These are phyloP conservation scores for Lepeophtheirus nordmannii DNA, from an alignment of 2,888 invertebrate genomes.

Conservation along the genomic window DNA sequence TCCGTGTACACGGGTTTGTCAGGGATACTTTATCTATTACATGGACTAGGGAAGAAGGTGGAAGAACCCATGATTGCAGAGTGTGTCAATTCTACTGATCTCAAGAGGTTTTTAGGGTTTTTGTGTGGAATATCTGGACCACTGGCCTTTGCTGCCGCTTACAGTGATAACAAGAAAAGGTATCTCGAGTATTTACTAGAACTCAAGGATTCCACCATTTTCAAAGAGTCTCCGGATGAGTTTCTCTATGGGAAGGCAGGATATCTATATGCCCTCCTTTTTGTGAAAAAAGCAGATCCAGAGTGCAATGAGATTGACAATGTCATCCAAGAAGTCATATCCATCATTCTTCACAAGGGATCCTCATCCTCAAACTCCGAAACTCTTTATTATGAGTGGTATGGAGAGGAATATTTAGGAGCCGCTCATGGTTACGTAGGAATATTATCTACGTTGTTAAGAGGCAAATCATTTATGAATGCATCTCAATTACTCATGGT, in stretches of 20 bases:
- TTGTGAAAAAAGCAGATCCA: constrained; percentile 39
- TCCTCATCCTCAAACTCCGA: constrained; percentile 28
- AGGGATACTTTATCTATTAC: constrained; percentile 49
- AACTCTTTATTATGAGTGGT: constrained; percentile 71
- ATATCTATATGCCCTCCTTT: constrained; percentile 59
- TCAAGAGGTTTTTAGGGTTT: not conserved
- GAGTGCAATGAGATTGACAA: not conserved
- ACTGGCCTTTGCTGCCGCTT: not conserved
- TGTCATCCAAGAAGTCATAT: not conserved
- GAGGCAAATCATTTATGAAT: constrained; percentile 39
- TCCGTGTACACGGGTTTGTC: constrained; percentile 59
- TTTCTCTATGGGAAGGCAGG: constrained; percentile 69
- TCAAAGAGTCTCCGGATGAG: constrained; percentile 48
- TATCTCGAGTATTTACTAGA: no score
- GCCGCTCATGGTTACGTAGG: constrained; percentile 79
- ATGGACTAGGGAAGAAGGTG: constrained; percentile 30
- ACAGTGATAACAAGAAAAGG: no score
- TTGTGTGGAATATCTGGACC: not conserved
- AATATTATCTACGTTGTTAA: constrained; percentile 63
- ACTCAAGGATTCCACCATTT: no score
- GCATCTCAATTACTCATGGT: not conserved
- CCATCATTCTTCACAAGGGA: not conserved
- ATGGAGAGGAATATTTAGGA: constrained; percentile 66
- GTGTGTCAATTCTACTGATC: not conserved
- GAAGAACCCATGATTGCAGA: constrained; percentile 10